Base-by-base conservation (phyloP, 2,888 invertebrate species). In the Rhodophaea formosa region DNA sequence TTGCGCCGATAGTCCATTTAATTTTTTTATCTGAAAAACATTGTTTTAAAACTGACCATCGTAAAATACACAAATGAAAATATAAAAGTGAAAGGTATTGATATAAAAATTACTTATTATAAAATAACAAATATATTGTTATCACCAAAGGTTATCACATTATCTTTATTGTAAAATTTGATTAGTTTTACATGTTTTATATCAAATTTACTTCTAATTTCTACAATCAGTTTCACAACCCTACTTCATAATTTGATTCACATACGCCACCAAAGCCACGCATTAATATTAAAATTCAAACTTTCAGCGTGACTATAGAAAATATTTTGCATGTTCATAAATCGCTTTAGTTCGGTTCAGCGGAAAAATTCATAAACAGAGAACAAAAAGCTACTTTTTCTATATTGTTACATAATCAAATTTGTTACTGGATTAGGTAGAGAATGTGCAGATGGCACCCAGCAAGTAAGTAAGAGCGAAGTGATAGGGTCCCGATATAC, bases 401-500 rank as follows among this genome's bases (percentile, higher is more conserved):
- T 76, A 78, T 79, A 84, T 82, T 81, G 80, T 82, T 80, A 80
- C 80, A 81, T 86, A 86, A 88, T 88, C 86, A 87, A 88, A 89
- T 88, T 86, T 84, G 86, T 77, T 80, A 86, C 82, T 79, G 84
- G 84, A 88, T 90, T 88, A 88, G 86, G 83, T 81, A 74, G 81
- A 79, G 80, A 86, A 84, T 86, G 86, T 85, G 85, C 89, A 90
- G 88, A 91, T 90, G 90, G 89, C 86, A 86, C 82, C 79, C 72
- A 75, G 81, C 82, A 72, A 88, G 89, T 88, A 85, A 89, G 90
- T 89, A 89, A 87, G 87, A 89, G 83, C 86, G 84, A 85, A 88
- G 86, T 89, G 89, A 90, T 91, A 89, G 89, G 89, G 90, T 88
- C 90, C 80, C 87, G 83, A 84, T 84, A 84, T 86, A 90, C 90